These are phyloP conservation scores for Athalia cordata DNA, from an alignment of 2,888 invertebrate species.

Conservation along the genomic window DNA sequence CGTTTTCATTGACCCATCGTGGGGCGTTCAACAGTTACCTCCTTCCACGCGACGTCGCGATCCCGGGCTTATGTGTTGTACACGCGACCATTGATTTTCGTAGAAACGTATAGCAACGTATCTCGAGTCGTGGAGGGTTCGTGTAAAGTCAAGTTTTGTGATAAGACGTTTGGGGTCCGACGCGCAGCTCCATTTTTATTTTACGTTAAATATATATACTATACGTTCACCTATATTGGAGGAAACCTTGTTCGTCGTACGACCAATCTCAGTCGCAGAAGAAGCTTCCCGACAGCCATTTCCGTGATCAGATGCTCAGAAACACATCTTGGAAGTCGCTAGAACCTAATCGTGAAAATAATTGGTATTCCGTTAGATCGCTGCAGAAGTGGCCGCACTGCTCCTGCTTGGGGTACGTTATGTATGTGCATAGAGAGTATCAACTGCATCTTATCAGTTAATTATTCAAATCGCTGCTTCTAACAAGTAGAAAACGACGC, in stretches of 20 bases:
- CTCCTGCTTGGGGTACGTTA: slow-evolving; percentile 29
- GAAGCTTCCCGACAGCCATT: not conserved
- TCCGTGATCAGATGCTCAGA: slow-evolving; percentile 13
- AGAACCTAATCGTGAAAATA: slow-evolving; percentile 4
- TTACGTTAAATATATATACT: no score
- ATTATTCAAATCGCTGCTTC: slow-evolving; percentile 20
- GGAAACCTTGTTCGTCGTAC: slow-evolving; percentile 5
- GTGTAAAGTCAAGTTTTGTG: slow-evolving; percentile 23
- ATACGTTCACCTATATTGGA: not conserved
- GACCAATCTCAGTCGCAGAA: not conserved
- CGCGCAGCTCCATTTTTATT: not conserved
- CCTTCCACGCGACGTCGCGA: slow-evolving; percentile 34
- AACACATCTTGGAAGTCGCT: slow-evolving; percentile 14
- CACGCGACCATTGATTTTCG: slow-evolving; percentile 42
- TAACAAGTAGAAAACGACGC: slow-evolving; percentile 1
- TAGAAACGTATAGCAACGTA: slow-evolving; percentile 5
- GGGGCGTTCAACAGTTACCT: slow-evolving; percentile 40
- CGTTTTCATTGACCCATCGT: slow-evolving; percentile 42
- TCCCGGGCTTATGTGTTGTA: slow-evolving; percentile 1
- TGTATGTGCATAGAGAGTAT: not conserved
- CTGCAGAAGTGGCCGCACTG: slow-evolving; percentile 36
- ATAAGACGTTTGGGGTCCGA: slow-evolving; percentile 11
- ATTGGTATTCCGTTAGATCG: slow-evolving; percentile 30
- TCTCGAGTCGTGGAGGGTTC: not conserved
- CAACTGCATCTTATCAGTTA: slow-evolving; percentile 16